These are phyloP conservation scores for Nibea coibor DNA, from an alignment of 2,113 vertebrate species.

Conservation along the genomic window DNA sequence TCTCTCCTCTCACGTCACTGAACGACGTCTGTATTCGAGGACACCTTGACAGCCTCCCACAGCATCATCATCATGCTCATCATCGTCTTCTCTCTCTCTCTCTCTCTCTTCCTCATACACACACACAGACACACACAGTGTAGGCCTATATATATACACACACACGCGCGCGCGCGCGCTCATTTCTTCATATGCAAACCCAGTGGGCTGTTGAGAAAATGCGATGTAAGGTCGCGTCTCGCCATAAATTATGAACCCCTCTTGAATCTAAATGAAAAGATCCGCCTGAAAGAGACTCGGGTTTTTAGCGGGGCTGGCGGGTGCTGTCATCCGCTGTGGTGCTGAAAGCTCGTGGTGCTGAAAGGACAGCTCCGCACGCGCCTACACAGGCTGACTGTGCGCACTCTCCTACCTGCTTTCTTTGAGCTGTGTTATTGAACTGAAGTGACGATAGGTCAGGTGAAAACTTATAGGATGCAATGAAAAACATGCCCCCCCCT, in stretches of 20 bases:
- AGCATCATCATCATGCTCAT: constrained; percentile 73
- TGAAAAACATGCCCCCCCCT: constrained; percentile 21
- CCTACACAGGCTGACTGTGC: constrained; percentile 47
- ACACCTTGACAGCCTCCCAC: constrained; percentile 83
- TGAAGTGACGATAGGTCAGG: constrained; percentile 46
- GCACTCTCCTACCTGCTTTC: constrained; percentile 42
- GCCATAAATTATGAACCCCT: constrained; percentile 49
- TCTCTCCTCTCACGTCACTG: constrained; percentile 73
- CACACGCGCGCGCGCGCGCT: constrained; percentile 18
- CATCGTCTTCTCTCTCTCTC: constrained; percentile 54
- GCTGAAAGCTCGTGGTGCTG: constrained; percentile 83
- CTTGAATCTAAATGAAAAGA: constrained; percentile 50
- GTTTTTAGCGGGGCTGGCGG: constrained; percentile 48
- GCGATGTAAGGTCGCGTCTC: constrained; percentile 58
- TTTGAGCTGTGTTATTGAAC: constrained; percentile 51
- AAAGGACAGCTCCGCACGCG: constrained; percentile 83
- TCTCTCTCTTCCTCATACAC: background rate
- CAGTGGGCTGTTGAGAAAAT: constrained; percentile 42
- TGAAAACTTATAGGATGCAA: constrained; percentile 40
- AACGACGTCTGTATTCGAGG: constrained; percentile 82
- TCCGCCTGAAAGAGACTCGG: constrained; percentile 30
- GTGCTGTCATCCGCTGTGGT: constrained; percentile 74
- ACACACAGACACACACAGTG: background rate
- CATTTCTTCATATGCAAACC: constrained; percentile 40
- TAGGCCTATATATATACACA: background rate